Evolutionary conservation across 1,140 invertebrate species (phyloP).

Genomic region (Drosophila kurseongensis): DNA sequence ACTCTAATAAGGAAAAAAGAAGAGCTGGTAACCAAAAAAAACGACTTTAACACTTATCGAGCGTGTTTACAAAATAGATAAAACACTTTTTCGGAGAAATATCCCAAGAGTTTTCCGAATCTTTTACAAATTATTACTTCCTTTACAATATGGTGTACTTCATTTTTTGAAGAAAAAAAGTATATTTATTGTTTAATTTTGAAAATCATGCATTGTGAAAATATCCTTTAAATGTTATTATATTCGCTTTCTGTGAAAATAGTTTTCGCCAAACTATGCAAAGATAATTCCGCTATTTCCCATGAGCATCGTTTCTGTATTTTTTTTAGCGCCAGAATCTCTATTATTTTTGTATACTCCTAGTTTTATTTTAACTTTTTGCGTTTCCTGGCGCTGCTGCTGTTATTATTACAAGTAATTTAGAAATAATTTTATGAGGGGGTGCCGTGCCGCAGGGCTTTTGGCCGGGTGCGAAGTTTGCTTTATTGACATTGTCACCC

Average conservation of each 20-base stretch:
- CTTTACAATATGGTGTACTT: too few species aligned
- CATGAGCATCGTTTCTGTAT: slow-evolving; percentile 27
- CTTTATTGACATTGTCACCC: slow-evolving; percentile 79
- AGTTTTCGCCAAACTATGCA: slow-evolving; percentile 45
- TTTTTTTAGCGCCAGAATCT: neutral
- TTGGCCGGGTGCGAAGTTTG: slow-evolving; percentile 55
- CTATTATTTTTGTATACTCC: slow-evolving; percentile 30
- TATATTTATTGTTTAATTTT: too few species aligned
- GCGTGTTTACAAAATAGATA: too few species aligned
- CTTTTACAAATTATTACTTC: too few species aligned
- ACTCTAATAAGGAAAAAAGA: too few species aligned
- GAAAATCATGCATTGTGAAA: too few species aligned
- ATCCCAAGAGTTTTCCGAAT: too few species aligned
- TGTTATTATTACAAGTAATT: slow-evolving; percentile 73
- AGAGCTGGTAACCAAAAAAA: too few species aligned
- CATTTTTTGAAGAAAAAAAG: too few species aligned
- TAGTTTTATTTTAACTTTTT: slow-evolving; percentile 58
- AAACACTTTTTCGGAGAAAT: too few species aligned
- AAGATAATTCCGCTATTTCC: slow-evolving; percentile 26
- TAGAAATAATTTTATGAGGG: slow-evolving; percentile 75
- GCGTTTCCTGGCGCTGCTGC: slow-evolving; percentile 15
- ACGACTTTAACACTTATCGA: too few species aligned
- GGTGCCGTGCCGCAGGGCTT: slow-evolving; percentile 4
- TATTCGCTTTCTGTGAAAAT: slow-evolving; percentile 39
- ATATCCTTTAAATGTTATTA: too few species aligned